Evolutionary conservation across 1,140 invertebrate species (phyloP), one percentile per base, ranked within the genome.

Genomic region (Sweltsa coloradensis): DNA sequence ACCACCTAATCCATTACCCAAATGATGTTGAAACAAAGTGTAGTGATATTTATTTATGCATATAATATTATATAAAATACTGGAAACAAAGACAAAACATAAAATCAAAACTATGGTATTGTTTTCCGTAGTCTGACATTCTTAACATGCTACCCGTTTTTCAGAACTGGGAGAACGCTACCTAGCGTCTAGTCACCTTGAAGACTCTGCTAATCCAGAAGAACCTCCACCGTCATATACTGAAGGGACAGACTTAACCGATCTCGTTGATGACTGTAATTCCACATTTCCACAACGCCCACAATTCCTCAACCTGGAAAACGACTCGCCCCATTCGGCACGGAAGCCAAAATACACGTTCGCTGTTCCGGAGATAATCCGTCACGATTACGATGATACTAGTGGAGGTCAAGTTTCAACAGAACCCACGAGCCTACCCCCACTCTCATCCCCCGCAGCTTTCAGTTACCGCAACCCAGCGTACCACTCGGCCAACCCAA

Each of bases 401-500:
- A n/a, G n/a, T n/a, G 26, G 27, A 45, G 64, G 63, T 41, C 58
- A 66, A 55, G 52, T 66, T 42, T 59, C 69, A 29, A 55, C 67
- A 25, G 72, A 74, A 41, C 71, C 71, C 3, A 65, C 64, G 3
- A 75, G 72, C 7, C 74, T 76, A 72, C 73, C 73, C 18, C 71
- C 72, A 14, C 56, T 74, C 6, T 60, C 68, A 0, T 62, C 57
- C 47, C 64, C 67, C n/a, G 64, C 64, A 13, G 55, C 64, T 6
- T 85, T 83, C 60, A 81, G 76, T 53, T 76, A 84, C 56, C 76
- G 79, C 26, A 82, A 78, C 56, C 81, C 81, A 0, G 71, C 76
- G 11, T 84, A 85, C 57, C 80, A 83, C 58, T 83, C 80, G 49
- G 81, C 79, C 3, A 78, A 82, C 63, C 77, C 76, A 14, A 70